phyloP scores from a whole-genome alignment of 1,140 invertebrate genomes.

The Panulirus ornatus region DNA sequence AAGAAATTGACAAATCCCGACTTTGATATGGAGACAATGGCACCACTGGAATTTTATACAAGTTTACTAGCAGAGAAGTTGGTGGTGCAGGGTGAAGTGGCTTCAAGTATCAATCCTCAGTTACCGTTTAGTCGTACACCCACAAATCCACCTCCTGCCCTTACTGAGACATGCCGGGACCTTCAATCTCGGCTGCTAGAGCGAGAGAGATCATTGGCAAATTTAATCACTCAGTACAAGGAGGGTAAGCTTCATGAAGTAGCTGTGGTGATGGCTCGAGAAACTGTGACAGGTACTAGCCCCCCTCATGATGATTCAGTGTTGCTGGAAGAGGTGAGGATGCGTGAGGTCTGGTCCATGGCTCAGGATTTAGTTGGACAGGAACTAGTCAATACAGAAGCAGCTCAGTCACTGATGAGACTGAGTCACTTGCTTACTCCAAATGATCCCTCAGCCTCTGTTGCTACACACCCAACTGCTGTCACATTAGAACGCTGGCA shows the following conservation, averaged over 20 bases:
- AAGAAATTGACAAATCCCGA: constrained; percentile 75
- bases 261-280: constrained; percentile 78
- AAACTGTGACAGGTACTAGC: constrained; percentile 73
- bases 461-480: not conserved
- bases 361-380: constrained; percentile 84
- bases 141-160: not conserved
- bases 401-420: constrained; percentile 84
- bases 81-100: constrained; percentile 72
- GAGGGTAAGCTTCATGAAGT: constrained; percentile 84
- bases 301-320: constrained; percentile 73
- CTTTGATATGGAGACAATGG: constrained; percentile 74
- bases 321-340: constrained; percentile 78
- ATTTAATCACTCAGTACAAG: constrained; percentile 83
- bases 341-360: constrained; percentile 84
- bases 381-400: constrained; percentile 86
- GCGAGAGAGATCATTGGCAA: constrained; percentile 78
- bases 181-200: constrained; percentile 72
- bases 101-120: constrained; percentile 27
- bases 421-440: constrained; percentile 80
- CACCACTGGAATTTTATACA: constrained; percentile 74
- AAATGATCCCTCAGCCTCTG: constrained; percentile 20
- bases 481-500: constrained; percentile 68
- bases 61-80: constrained; percentile 75
- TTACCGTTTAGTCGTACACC: constrained; percentile 17
- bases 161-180: constrained; percentile 70